Base-by-base conservation (phyloP, 1,140 invertebrate species). In the Micrasema minimum region DNA sequence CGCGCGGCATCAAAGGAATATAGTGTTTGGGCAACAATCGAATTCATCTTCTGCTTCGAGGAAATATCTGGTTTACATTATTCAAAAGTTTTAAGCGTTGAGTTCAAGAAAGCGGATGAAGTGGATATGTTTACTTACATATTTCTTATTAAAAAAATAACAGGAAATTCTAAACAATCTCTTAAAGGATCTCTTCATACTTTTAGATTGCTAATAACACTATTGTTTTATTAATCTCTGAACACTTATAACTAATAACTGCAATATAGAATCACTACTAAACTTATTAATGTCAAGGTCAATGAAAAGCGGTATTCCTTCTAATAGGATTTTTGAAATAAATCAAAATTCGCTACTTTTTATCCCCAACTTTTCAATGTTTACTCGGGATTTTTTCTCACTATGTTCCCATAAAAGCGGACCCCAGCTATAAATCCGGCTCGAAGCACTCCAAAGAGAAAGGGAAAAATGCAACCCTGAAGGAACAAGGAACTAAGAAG, bases 381-480 rank as follows among this genome's bases (percentile, higher is more conserved):
- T 61, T 61, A 61, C 57, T 9, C 37, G 18, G 57, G 11, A 41
- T 61, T 61, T 61, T 61, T 61, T 16, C 57, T 2, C 35, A 23
- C 14, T 16, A 26, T 12, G 18, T 43, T 61, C 57, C 38, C 35
- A 61, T 61, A 61, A 61, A 61, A 43, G 38, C 12, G 38, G 14
- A 61, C 57, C 57, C 37, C 22, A n/a, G 57, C 38, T 18, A 61
- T 61, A 61, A 43, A 61, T 61, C 57, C 38, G 51, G 51, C 26
- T 55, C 26, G 23, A 48, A 55, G 51, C 51, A 55, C 57, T 43
- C 57, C 57, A 43, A 43, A 61, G 38, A 61, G 18, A 43, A 16
- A 65, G 46, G 20, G 35, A 65, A 65, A 51, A 65, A 48, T 48
- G 46, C 43, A 65, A 48, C 26, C 62, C 43, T 5, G 45, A 11